These are phyloP conservation scores for Trematomus loennbergii DNA, from an alignment of 2,113 vertebrate species.

Conservation along the genomic window DNA sequence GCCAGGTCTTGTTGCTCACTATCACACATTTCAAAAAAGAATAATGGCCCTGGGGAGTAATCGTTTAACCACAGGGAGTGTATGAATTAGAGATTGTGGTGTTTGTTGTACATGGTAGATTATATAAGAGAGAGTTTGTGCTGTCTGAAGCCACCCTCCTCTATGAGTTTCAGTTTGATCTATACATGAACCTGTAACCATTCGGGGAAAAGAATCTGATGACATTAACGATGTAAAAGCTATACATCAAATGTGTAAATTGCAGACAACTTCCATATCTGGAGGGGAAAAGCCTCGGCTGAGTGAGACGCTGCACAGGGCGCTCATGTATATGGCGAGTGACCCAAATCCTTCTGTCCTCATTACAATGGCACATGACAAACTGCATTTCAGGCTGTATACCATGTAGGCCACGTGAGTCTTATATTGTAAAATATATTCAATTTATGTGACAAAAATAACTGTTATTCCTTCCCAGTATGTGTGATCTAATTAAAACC, in stretches of 20 bases:
- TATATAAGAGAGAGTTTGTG: constrained; percentile 9
- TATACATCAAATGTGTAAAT: constrained; percentile 39
- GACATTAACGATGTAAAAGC: constrained; percentile 1
- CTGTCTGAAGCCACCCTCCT: constrained; percentile 4
- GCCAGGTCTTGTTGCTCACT: constrained; percentile 21
- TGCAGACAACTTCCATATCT: constrained; percentile 1
- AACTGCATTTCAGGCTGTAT: constrained; percentile 18
- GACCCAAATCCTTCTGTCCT: constrained; percentile 51
- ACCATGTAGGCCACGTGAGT: neutral
- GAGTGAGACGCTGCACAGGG: constrained; percentile 11
- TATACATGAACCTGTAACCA: constrained; percentile 24
- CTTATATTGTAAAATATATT: neutral
- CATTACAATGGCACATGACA: constrained; percentile 31
- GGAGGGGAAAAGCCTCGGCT: constrained; percentile 5
- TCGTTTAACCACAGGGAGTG: neutral
- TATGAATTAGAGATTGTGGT: constrained; percentile 23
- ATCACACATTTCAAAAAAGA: constrained; percentile 26
- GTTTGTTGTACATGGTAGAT: neutral
- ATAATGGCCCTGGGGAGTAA: constrained; percentile 3
- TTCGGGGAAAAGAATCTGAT: constrained; percentile 12
- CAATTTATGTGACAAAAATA: constrained; percentile 5
- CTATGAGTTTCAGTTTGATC: constrained; percentile 31
- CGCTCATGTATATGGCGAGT: constrained; percentile 23
- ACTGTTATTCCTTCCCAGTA: constrained; percentile 3
- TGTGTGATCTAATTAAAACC: constrained; percentile 55